Percentiles rank a stretch among this genome's conserved stretches.
These are phyloP conservation scores for Heliconius congener DNA, from an alignment of 1,140 invertebrate genomes.

Conservation along the genomic window DNA sequence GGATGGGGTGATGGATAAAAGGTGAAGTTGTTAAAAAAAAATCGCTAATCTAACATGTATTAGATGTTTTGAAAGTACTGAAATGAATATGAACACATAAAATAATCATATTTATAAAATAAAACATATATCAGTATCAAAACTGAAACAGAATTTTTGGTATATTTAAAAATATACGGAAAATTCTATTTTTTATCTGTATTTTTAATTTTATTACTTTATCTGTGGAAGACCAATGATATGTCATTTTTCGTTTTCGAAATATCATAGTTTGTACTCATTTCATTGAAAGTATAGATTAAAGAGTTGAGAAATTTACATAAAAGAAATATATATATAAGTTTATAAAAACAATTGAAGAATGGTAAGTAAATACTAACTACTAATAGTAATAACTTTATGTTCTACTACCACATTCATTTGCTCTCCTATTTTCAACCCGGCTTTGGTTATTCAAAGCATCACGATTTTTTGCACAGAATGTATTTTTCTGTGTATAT, in stretches of 20 bases:
- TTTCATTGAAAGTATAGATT: background rate
- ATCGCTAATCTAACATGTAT: too few relatives aligned
- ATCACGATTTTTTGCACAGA: background rate
- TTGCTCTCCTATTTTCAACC: background rate
- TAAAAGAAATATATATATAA: conserved; percentile 36
- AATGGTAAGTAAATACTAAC: conserved; percentile 49
- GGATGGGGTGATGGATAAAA: too few relatives aligned
- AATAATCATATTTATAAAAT: too few relatives aligned
- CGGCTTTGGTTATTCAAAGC: conserved; percentile 13
- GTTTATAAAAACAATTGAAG: conserved; percentile 24
- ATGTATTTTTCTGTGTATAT: background rate
- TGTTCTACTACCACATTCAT: background rate
- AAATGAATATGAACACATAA: too few relatives aligned
- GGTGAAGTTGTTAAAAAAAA: too few relatives aligned
- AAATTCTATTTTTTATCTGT: too few relatives aligned
- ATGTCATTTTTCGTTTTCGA: conserved; percentile 70
- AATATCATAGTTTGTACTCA: conserved; percentile 24
- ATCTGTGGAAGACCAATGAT: conserved; percentile 54
- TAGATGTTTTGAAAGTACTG: too few relatives aligned
- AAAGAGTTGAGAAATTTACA: background rate
- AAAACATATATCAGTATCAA: too few relatives aligned
- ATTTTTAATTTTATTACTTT: conserved; percentile 14
- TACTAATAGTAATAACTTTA: background rate
- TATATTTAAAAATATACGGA: too few relatives aligned
- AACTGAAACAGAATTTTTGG: too few relatives aligned